Conservation (phyloP, 2,888 invertebrate genomes). For the Euplexia lucipara region DNA sequence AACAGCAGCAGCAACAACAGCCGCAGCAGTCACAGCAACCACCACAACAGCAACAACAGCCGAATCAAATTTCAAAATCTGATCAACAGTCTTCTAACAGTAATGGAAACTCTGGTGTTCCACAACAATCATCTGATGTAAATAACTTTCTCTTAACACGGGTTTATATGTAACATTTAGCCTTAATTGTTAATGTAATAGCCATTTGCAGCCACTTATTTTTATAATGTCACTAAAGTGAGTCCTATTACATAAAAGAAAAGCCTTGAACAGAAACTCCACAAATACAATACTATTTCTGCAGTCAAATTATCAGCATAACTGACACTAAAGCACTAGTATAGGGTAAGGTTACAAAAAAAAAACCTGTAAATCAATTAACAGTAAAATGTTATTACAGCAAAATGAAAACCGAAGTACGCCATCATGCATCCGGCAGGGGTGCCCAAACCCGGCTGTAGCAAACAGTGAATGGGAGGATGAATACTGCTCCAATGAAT, state of each 20-base stretch:
- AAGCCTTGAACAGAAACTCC: constrained; percentile 11
- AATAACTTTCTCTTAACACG: constrained; percentile 59
- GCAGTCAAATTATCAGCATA: background rate
- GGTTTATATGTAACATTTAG: constrained; percentile 36
- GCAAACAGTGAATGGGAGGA: constrained; percentile 98
- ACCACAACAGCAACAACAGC: constrained; percentile 74
- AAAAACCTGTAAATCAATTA: constrained; percentile 6
- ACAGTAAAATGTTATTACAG: constrained; percentile 71
- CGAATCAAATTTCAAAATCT: constrained; percentile 78
- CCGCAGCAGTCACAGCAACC: constrained; percentile 83
- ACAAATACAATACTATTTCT: background rate
- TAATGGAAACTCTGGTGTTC: constrained; percentile 84
- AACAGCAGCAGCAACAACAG: constrained; percentile 78
- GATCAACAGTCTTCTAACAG: constrained; percentile 88
- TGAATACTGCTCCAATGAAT: constrained; percentile 99
- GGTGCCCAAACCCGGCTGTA: constrained; percentile 97
- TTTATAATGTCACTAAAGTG: background rate
- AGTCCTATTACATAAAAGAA: background rate
- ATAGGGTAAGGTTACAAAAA: constrained; percentile 8
- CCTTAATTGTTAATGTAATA: background rate
- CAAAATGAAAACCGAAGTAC: constrained; percentile 86
- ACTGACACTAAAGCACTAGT: background rate
- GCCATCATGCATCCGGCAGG: constrained; percentile 95
- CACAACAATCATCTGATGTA: constrained; percentile 85
- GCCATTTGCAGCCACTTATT: constrained; percentile 15